Evolutionary conservation across 1,140 invertebrate species (phyloP).

Genomic region (Lepidurus arcticus): DNA sequence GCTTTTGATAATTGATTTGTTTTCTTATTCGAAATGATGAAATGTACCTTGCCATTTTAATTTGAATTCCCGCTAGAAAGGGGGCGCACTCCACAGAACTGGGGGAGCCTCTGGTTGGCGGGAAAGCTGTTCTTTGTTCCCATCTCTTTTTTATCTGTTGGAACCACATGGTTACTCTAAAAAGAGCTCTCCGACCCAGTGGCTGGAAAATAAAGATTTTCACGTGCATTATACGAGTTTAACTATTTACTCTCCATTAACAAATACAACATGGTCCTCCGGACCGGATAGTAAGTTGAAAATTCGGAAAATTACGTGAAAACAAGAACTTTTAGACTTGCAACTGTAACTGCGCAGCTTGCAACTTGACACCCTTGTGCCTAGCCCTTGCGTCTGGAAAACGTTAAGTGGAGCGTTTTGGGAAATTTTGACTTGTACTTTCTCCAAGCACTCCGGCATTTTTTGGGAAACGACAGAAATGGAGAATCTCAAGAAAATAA

Average conservation of each 20-base stretch:
- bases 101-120: not conserved
- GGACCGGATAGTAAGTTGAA: not conserved
- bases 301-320: constrained; percentile 1
- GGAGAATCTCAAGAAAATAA: constrained; percentile 10
- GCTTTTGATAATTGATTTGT: no score
- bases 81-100: not conserved
- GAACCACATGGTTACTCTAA: no score
- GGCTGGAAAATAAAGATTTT: not conserved
- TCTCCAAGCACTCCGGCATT: not conserved
- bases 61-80: not conserved
- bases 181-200: no score
- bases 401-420: no score
- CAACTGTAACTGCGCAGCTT: not conserved
- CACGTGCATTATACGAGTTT: not conserved
- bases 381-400: no score
- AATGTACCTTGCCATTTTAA: no score
- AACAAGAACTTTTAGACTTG: not conserved
- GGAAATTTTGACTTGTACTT: not conserved
- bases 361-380: not conserved
- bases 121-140: not conserved
- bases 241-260: not conserved
- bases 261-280: not conserved
- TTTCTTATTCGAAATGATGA: no score
- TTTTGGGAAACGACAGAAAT: not conserved
- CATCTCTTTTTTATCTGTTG: not conserved